Percentiles rank a stretch among this genome's conserved stretches.
Evolutionary conservation across 2,888 invertebrate genomes (phyloP).

Genomic region (Allolobophora icterica): DNA sequence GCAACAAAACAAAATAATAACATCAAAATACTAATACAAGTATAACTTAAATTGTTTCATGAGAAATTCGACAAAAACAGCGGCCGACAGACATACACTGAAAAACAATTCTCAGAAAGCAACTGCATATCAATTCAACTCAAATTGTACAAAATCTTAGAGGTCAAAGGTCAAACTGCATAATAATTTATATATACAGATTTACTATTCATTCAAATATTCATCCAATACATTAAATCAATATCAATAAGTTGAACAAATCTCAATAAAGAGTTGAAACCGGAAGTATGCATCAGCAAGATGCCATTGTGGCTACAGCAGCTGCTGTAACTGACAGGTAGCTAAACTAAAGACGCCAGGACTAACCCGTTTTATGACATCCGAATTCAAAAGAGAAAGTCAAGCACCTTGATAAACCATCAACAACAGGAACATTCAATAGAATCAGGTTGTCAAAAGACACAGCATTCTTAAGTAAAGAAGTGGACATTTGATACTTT

Average conservation of each 20-base stretch:
- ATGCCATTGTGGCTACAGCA: neutral
- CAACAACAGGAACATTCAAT: neutral
- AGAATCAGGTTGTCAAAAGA: neutral
- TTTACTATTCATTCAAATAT: neutral
- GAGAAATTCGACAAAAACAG: neutral
- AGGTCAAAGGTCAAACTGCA: neutral
- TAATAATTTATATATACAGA: slow-evolving; percentile 17
- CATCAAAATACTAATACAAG: neutral
- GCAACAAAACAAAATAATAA: neutral
- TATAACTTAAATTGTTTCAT: neutral
- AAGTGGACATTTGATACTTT: neutral
- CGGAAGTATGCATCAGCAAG: neutral
- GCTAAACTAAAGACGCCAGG: neutral
- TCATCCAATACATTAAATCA: neutral
- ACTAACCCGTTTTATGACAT: neutral
- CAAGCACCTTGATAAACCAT: too few relatives aligned
- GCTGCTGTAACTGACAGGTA: neutral
- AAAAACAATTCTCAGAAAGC: slow-evolving; percentile 17
- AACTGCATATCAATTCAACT: slow-evolving; percentile 17
- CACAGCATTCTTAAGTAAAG: neutral
- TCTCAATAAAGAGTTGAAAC: neutral
- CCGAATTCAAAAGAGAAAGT: neutral
- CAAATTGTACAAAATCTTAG: slow-evolving; percentile 17
- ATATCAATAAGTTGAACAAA: neutral
- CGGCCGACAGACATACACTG: neutral